Evolutionary conservation across 2,113 vertebrate species (phyloP), one percentile per base, ranked within the genome.

Genomic region (Heterocephalus glaber): DNA sequence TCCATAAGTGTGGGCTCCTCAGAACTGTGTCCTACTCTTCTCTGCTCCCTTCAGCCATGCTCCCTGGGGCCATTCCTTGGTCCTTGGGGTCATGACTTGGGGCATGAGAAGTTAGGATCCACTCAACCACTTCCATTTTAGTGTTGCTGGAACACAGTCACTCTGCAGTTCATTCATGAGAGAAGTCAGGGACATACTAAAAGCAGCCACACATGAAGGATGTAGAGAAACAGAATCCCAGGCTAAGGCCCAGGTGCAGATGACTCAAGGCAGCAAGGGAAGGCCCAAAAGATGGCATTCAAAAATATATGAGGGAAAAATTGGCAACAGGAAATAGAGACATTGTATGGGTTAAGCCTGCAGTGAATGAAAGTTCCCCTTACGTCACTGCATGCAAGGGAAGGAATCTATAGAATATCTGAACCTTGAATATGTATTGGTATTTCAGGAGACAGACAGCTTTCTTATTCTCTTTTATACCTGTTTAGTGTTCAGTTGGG

Each of bases 401-500:
- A 86, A 91, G 44, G 47, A 93, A 5, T 86, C 22, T 86, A 35
- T 10, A 93, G n/a, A 95, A 6, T 63, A 97, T 80, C 63, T 90
- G 41, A 95, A 94, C 72, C 35, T 66, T 92, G 85, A 74, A 14
- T 83, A 61, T 49, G 58, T 54, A 81, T 17, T 95, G 44, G 19
- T 81, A 87, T 83, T 94, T 97, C 13, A 90, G 76, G 95, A 95
- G 7, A 96, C 26, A 96, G n/a, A 96, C 12, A 92, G n/a, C 9
- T 96, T 86, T 61, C 76, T 97, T 85, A 88, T 72, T 87, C 30
- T 97, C 61, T 94, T 96, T 95, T 82, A 95, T 47, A 90, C 38
- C 35, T 94, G 0, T 90, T 97, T 80, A 85, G 11, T 28, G 95
- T 79, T 95, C 65, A 79, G 30, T 38, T 63, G 66, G 65, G 66